Conservation (phyloP, 35 echinoderm and acorn worm species). For the Ophioderma brevispina region DNA sequence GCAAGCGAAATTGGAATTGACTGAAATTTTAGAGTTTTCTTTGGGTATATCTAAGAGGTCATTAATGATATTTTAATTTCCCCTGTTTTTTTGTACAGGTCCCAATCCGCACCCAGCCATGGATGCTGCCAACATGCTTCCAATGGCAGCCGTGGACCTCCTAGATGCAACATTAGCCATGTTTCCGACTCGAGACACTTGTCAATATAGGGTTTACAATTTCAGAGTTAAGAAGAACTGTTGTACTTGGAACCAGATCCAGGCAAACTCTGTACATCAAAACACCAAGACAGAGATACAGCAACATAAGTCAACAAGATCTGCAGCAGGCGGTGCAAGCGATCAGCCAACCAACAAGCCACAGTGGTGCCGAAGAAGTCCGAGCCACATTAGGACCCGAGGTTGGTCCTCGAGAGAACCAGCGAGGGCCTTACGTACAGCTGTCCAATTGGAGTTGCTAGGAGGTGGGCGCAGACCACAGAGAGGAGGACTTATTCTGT, state of each 20-base stretch:
- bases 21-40: too few species aligned
- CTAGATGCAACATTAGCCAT: too few species aligned
- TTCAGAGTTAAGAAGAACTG: too few species aligned
- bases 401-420: background rate
- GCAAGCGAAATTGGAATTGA: too few species aligned
- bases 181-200: too few species aligned
- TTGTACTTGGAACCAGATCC: constrained; percentile 17
- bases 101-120: too few species aligned
- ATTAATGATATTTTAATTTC: too few species aligned
- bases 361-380: background rate
- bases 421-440: background rate
- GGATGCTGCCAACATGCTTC: too few species aligned
- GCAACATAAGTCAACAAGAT: background rate
- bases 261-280: constrained; percentile 12
- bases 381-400: background rate
- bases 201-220: too few species aligned
- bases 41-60: too few species aligned
- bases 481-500: background rate
- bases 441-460: background rate
- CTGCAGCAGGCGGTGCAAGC: background rate
- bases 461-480: background rate
- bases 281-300: constrained; percentile 12
- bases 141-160: too few species aligned
- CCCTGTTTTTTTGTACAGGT: too few species aligned
- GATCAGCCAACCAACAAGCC: background rate